Evolutionary conservation across 2,797 vertebrate species (phyloP), one percentile per base, ranked within the genome.

Genomic region (Knipowitschia caucasica): DNA sequence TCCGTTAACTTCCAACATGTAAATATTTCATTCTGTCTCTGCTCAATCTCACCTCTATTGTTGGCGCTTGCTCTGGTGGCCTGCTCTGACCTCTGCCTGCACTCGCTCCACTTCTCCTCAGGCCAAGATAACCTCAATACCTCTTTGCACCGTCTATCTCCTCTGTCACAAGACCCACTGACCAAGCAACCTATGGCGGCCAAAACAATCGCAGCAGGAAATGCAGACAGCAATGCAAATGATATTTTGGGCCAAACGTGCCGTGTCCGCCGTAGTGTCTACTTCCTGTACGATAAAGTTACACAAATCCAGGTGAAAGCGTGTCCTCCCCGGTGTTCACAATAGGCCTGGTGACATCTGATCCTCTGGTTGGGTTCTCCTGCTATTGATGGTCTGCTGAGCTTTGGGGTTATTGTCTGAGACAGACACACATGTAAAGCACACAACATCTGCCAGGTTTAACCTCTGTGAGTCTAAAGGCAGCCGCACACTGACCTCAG

Each of bases 301-400:
- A 52, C 50, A 44, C 35, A 74, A 20, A 57, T 49, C 36, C 67
- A 78, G 78, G 69, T 77, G 59, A 67, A 71, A 67, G 72, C 64
- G 36, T 6, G 9, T 7, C 47, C 62, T 69, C 40, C 44, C 15
- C 52, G 55, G 62, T 63, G 24, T 63, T 59, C 66, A 84, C 80
- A 86, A 78, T 64, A 59, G 74, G 51, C 53, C 64, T 69, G 54
- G 57, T 82, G 87, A 83, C 80, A 89, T 83, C 67, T 78, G 86
- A 90, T 84, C 82, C 74, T 67, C 71, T 86, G 69, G 65, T 78
- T 84, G 73, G 75, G n/a, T 62, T 82, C 86, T 88, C 84, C 87
- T 86, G 83, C 87, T 89, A 85, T 86, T 85, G 80, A 83, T 80
- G 75, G 78, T 85, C 75, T 81, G 62, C 62, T 69, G 73, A 72